Evolutionary conservation across 2,113 vertebrate genomes (phyloP).

Genomic region (Amphiprion ocellaris): DNA sequence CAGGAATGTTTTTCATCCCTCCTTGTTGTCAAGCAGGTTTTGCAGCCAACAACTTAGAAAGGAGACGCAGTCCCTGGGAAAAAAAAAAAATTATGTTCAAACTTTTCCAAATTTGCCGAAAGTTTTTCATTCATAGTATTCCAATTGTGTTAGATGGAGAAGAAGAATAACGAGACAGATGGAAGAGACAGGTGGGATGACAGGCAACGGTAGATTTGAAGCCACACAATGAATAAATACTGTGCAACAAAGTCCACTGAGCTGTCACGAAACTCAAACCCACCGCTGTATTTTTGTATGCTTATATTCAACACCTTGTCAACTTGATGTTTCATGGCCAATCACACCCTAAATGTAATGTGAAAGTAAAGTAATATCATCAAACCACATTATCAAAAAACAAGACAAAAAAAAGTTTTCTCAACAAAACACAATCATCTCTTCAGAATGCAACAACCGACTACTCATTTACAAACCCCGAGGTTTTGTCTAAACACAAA

Average conservation of each 20-base stretch:
- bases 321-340: slow-evolving; percentile 29
- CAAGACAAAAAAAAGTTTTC: no score
- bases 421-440: neutral
- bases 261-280: slow-evolving; percentile 40
- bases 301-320: slow-evolving; percentile 20
- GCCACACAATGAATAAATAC: slow-evolving; percentile 32
- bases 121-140: slow-evolving; percentile 21
- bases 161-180: slow-evolving; percentile 48
- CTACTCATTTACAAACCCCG: slow-evolving; percentile 14
- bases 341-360: slow-evolving; percentile 37
- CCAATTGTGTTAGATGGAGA: slow-evolving; percentile 15
- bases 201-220: slow-evolving; percentile 50
- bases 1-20: slow-evolving; percentile 2
- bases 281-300: neutral
- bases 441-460: neutral
- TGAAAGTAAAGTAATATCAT: neutral
- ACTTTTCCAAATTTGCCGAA: slow-evolving; percentile 22
- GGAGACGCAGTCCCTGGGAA: neutral
- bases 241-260: slow-evolving; percentile 22
- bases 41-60: neutral
- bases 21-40: slow-evolving; percentile 12
- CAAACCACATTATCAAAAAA: no score
- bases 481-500: slow-evolving; percentile 8
- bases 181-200: slow-evolving; percentile 52
- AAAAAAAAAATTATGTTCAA: slow-evolving; percentile 12